Conservation (phyloP, 2,888 invertebrate genomes). For the Hymenopus coronatus region DNA sequence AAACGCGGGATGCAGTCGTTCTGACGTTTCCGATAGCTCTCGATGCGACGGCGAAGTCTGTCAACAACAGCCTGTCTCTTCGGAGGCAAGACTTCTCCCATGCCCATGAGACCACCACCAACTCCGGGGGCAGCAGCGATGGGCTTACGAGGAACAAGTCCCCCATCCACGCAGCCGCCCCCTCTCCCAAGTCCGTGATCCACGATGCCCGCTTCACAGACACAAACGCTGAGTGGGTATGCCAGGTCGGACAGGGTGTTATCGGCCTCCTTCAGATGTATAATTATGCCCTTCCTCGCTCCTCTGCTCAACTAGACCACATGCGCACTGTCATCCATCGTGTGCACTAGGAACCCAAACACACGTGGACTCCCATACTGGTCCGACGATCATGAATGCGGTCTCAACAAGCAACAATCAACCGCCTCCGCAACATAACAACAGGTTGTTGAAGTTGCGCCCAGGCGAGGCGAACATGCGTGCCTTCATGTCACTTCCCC, state of each 20-base stretch:
- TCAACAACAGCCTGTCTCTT: conserved; percentile 85
- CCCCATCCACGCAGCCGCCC: conserved; percentile 55
- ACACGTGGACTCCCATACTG: background rate
- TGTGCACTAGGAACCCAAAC: background rate
- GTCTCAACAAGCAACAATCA: background rate
- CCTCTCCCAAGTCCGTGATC: conserved; percentile 74
- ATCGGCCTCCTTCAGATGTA: background rate
- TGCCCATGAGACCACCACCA: conserved; percentile 48
- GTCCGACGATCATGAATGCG: background rate
- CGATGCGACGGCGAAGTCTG: conserved; percentile 77
- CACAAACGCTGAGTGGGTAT: conserved; percentile 50
- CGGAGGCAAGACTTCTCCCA: conserved; percentile 68
- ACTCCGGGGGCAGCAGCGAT: conserved; percentile 55
- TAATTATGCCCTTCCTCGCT: background rate
- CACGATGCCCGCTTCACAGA: conserved; percentile 47
- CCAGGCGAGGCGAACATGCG: conserved; percentile 10
- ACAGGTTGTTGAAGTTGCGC: background rate
- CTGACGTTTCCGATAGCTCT: conserved; percentile 81
- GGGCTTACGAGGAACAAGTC: conserved; percentile 65
- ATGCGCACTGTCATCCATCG: background rate
- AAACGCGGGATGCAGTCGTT: conserved; percentile 83
- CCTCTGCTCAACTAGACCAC: background rate
- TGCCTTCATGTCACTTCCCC: conserved; percentile 19
- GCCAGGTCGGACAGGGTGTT: conserved; percentile 41
- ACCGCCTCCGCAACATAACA: conserved; percentile 12